Percentiles rank a stretch among this genome's conserved stretches.
Evolutionary conservation across 2,888 invertebrate species (phyloP).

Genomic region (Carpatolechia fugitivella): DNA sequence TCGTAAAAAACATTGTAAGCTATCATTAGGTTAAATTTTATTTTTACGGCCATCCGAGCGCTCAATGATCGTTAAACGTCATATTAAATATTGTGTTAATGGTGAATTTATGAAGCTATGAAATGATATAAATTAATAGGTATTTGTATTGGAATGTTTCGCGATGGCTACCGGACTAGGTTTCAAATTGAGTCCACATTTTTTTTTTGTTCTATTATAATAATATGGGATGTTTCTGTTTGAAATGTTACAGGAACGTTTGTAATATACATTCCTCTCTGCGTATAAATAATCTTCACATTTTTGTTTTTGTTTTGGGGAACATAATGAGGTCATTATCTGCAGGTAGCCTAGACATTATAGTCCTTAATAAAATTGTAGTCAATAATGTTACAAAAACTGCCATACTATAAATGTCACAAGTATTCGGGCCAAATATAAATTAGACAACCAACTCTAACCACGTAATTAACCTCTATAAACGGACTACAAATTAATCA

Average conservation of each 20-base stretch:
- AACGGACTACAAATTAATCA: constrained; percentile 71
- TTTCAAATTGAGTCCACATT: neutral
- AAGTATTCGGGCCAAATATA: constrained; percentile 46
- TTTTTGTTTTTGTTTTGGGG: no score
- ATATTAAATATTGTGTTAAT: constrained; percentile 45
- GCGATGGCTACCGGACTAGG: constrained; percentile 21
- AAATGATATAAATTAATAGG: constrained; percentile 23
- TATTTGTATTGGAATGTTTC: constrained; percentile 25
- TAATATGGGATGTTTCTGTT: no score
- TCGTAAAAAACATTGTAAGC: constrained; percentile 42
- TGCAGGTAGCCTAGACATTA: neutral
- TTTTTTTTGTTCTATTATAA: no score
- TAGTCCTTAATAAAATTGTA: neutral
- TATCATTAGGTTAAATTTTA: constrained; percentile 35
- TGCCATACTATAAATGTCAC: constrained; percentile 47
- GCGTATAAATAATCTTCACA: no score
- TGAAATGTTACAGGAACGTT: no score
- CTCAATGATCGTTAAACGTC: constrained; percentile 38
- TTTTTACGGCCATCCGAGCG: constrained; percentile 36
- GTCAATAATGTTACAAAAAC: neutral
- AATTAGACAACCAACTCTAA: constrained; percentile 50
- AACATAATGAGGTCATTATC: neutral
- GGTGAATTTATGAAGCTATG: constrained; percentile 37
- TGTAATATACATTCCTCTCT: no score
- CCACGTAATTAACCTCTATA: constrained; percentile 62